Evolutionary conservation across 2,888 invertebrate genomes (phyloP).

Genomic region (Tachina grossa): DNA sequence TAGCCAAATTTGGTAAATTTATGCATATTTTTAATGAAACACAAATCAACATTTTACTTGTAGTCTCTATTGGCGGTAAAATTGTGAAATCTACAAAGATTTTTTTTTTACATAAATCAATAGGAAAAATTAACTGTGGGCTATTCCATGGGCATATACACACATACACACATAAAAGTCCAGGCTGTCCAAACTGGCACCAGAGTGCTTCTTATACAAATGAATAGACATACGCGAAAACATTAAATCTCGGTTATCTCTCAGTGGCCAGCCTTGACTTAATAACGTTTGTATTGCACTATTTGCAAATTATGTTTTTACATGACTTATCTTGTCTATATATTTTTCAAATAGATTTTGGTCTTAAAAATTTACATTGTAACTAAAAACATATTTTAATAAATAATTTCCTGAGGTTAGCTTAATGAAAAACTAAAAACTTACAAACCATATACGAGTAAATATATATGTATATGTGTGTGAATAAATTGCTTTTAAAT

Average conservation of each 20-base stretch:
- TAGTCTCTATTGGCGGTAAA: conserved; percentile 41
- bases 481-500: background rate
- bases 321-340: conserved; percentile 40
- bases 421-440: background rate
- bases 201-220: too few relatives aligned
- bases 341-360: background rate
- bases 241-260: too few relatives aligned
- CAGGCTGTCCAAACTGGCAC: too few relatives aligned
- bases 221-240: too few relatives aligned
- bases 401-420: conserved; percentile 31
- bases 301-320: conserved; percentile 51
- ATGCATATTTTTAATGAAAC: conserved; percentile 60
- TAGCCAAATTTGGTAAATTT: conserved; percentile 69
- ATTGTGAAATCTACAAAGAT: conserved; percentile 19
- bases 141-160: conserved; percentile 20
- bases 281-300: too few relatives aligned
- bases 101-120: conserved; percentile 43
- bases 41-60: conserved; percentile 27
- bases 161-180: background rate
- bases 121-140: conserved; percentile 51
- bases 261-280: too few relatives aligned
- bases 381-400: background rate
- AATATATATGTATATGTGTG: background rate
- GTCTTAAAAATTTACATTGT: conserved; percentile 7
- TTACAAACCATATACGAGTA: background rate